phyloP scores from a whole-genome alignment of 2,888 invertebrate genomes.

The Philhelius pedissequus region DNA sequence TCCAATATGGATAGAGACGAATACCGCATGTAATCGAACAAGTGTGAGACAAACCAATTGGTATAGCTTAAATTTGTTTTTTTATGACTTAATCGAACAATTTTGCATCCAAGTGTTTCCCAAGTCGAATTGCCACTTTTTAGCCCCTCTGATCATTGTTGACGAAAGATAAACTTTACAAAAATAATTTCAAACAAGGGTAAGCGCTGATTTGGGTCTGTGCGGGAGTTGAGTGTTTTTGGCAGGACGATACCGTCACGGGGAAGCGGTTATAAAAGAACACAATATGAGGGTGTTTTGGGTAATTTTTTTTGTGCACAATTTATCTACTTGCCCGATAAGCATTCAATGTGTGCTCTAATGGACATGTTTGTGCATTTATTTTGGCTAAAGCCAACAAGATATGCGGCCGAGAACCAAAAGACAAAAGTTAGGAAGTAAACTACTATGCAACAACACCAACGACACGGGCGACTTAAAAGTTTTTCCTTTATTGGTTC shows the following conservation, averaged over 20 bases:
- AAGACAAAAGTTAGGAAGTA: constrained; percentile 4
- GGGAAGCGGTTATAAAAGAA: background rate
- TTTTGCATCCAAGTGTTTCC: too few relatives aligned
- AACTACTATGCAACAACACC: too few relatives aligned
- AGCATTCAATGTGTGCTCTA: constrained; percentile 63
- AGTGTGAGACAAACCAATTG: too few relatives aligned
- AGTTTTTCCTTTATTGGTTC: constrained; percentile 53
- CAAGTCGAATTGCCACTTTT: constrained; percentile 19
- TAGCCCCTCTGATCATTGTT: constrained; percentile 22
- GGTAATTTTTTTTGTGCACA: constrained; percentile 54
- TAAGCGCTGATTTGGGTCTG: background rate
- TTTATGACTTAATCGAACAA: background rate
- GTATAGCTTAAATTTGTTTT: too few relatives aligned
- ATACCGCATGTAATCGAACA: too few relatives aligned
- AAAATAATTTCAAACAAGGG: constrained; percentile 34
- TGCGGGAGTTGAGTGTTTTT: background rate
- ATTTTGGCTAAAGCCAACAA: constrained; percentile 38
- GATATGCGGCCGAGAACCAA: background rate
- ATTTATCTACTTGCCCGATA: constrained; percentile 65
- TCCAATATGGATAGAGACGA: too few relatives aligned
- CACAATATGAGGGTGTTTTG: constrained; percentile 52
- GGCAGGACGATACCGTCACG: rapidly evolving
- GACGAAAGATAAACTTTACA: constrained; percentile 25
- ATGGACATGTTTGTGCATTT: constrained; percentile 68
- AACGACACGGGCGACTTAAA: constrained; percentile 58